phyloP scores from a whole-genome alignment of 2,888 invertebrate genomes.

The Lysandra coridon region DNA sequence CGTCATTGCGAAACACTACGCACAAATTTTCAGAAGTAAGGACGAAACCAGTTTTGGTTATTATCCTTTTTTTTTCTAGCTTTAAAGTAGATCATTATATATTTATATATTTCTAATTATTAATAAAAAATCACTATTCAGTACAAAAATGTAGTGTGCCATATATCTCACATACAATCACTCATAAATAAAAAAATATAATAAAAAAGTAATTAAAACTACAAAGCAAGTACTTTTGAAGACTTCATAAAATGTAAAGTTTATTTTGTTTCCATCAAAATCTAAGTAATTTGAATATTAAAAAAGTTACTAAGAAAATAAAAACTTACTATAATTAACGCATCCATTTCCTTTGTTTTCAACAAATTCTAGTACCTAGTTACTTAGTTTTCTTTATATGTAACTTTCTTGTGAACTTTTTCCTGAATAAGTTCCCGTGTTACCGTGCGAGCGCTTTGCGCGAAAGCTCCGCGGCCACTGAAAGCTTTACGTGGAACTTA shows the following conservation, averaged over 20 bases:
- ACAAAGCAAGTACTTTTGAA: background rate
- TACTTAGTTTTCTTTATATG: background rate
- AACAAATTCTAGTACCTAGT: background rate
- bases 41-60: background rate
- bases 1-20: background rate
- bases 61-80: background rate
- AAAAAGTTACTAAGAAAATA: background rate
- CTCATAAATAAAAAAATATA: background rate
- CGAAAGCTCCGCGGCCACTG: constrained; percentile 26
- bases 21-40: no score
- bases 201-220: background rate
- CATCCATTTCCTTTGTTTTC: background rate
- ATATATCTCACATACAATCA: background rate
- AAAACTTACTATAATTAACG: background rate
- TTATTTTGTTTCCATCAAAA: background rate
- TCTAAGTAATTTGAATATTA: background rate
- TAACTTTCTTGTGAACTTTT: background rate
- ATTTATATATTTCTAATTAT: no score
- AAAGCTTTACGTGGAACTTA: constrained; percentile 5
- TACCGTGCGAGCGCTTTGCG: background rate
- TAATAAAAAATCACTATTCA: no score
- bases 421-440: background rate
- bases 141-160: no score
- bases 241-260: background rate
- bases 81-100: no score